Evolutionary conservation across 2,113 vertebrate genomes (phyloP).

Genomic region (Toxotes jaculatrix): DNA sequence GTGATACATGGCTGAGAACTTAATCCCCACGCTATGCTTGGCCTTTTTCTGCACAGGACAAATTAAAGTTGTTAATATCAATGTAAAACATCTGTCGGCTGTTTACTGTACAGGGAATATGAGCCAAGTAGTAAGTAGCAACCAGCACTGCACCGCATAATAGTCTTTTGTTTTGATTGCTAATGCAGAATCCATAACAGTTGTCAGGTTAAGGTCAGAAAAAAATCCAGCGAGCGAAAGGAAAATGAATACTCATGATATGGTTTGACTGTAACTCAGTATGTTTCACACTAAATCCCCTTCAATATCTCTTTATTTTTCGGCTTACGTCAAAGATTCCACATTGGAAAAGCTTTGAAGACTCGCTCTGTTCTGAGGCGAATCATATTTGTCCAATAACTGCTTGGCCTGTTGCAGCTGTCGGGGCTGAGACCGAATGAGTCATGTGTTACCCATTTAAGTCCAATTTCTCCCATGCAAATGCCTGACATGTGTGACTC

Average conservation of each 20-base stretch:
- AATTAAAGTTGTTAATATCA: conserved; percentile 82
- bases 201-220: conserved; percentile 74
- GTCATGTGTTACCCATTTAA: conserved; percentile 82
- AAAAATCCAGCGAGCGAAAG: conserved; percentile 40
- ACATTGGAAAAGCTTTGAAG: conserved; percentile 77
- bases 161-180: conserved; percentile 79
- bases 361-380: conserved; percentile 65
- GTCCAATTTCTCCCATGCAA: conserved; percentile 78
- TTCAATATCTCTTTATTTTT: conserved; percentile 75
- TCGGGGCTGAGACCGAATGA: conserved; percentile 70
- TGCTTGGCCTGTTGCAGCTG: conserved; percentile 77
- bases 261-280: conserved; percentile 67
- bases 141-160: conserved; percentile 57
- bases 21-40: conserved; percentile 72
- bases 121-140: conserved; percentile 68
- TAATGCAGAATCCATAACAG: conserved; percentile 75
- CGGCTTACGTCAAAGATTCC: conserved; percentile 77
- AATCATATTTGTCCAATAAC: conserved; percentile 82
- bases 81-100: conserved; percentile 83
- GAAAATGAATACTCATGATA: conserved; percentile 66
- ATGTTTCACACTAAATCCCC: conserved; percentile 73
- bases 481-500: conserved; percentile 81
- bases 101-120: conserved; percentile 77
- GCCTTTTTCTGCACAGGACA: conserved; percentile 74
- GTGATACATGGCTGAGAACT: conserved; percentile 78